phyloP scores from a whole-genome alignment of 2,113 vertebrate genomes.

The Sapajus apella region DNA sequence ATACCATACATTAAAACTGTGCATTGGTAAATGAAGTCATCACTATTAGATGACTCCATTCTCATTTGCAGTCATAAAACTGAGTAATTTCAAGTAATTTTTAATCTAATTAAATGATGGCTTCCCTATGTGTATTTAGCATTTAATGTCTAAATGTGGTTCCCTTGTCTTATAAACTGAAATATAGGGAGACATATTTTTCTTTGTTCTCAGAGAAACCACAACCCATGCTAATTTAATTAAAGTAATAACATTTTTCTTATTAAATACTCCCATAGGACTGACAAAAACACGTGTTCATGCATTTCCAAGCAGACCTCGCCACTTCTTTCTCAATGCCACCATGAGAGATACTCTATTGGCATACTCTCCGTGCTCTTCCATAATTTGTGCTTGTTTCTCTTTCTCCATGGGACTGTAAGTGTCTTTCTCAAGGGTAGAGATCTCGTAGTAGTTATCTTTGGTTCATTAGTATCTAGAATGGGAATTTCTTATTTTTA shows the following conservation, averaged over 20 bases:
- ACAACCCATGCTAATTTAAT: background rate
- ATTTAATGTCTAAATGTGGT: slow-evolving; percentile 54
- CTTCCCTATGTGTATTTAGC: slow-evolving; percentile 7
- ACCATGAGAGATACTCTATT: background rate
- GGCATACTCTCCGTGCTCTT: background rate
- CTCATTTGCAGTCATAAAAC: background rate
- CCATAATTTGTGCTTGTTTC: background rate
- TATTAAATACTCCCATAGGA: background rate
- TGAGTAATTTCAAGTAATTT: slow-evolving; percentile 42
- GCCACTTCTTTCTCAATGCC: background rate
- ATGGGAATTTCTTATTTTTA: background rate
- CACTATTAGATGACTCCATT: background rate
- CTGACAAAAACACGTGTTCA: background rate
- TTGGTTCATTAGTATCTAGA: background rate
- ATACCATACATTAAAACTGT: slow-evolving; percentile 29
- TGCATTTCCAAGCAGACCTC: background rate
- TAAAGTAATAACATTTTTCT: background rate
- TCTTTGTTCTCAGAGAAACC: background rate
- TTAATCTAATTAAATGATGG: background rate
- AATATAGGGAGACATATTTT: slow-evolving; percentile 39
- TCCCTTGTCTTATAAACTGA: slow-evolving; percentile 40
- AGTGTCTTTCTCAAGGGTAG: background rate
- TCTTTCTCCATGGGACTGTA: background rate
- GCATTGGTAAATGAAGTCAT: background rate
- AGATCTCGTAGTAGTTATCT: background rate